phyloP scores from a whole-genome alignment of 2,888 invertebrate genomes.

The Cantharis rustica region DNA sequence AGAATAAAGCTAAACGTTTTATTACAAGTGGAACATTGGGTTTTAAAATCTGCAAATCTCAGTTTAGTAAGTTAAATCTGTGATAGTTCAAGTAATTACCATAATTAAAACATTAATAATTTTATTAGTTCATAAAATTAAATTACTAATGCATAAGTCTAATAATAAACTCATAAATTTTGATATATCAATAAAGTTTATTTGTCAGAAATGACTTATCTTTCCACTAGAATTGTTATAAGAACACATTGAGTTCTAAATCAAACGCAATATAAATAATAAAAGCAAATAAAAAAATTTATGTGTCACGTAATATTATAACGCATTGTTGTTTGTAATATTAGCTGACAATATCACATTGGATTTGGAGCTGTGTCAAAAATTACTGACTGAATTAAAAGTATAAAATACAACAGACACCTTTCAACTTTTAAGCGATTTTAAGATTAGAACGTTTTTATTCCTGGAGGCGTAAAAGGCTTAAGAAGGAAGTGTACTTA shows the following conservation, averaged over 20 bases:
- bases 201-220: conserved; percentile 23
- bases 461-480: background rate
- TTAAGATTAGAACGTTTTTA: conserved; percentile 3
- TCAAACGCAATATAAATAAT: conserved; percentile 6
- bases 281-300: background rate
- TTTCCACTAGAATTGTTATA: conserved; percentile 8
- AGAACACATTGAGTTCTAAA: conserved; percentile 7
- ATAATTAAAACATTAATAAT: background rate
- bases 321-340: background rate
- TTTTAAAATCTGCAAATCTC: too few relatives aligned
- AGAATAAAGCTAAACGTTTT: too few relatives aligned
- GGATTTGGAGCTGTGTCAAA: background rate
- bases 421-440: conserved; percentile 1
- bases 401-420: background rate
- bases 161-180: conserved; percentile 1
- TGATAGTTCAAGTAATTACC: background rate
- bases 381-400: background rate
- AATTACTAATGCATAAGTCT: background rate
- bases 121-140: background rate
- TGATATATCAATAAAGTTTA: conserved; percentile 18
- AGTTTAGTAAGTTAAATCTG: background rate
- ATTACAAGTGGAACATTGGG: too few relatives aligned
- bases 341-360: background rate
- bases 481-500: conserved; percentile 42
- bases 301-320: background rate